These are phyloP conservation scores for Drosophila sproati DNA, from an alignment of 1,140 invertebrate genomes.

Conservation along the genomic window DNA sequence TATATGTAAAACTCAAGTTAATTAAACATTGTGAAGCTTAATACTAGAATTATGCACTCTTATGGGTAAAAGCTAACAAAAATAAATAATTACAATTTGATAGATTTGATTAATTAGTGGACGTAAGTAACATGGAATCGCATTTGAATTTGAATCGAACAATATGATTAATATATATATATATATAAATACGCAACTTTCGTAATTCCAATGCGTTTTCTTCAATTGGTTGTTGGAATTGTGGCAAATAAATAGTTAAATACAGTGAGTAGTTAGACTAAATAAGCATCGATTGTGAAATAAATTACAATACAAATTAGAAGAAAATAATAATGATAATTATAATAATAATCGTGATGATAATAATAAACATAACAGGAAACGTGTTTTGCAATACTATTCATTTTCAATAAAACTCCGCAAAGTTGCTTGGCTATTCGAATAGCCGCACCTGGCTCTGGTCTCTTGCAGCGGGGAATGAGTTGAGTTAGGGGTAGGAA, in stretches of 20 bases:
- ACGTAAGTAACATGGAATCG: constrained; percentile 75
- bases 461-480: constrained; percentile 57
- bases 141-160: constrained; percentile 42
- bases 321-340: neutral
- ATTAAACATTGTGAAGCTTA: constrained; percentile 15
- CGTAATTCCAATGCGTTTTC: constrained; percentile 21
- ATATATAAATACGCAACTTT: constrained; percentile 34
- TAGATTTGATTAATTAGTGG: constrained; percentile 57
- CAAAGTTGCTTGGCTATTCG: constrained; percentile 34
- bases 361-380: constrained; percentile 54
- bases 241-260: constrained; percentile 63
- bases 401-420: constrained; percentile 61
- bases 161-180: constrained; percentile 1
- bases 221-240: constrained; percentile 47
- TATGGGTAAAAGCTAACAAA: constrained; percentile 18
- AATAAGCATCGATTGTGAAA: constrained; percentile 54
- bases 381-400: constrained; percentile 72
- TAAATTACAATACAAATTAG: constrained; percentile 65
- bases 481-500: constrained; percentile 54
- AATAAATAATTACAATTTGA: constrained; percentile 28
- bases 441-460: constrained; percentile 29
- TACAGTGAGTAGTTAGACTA: constrained; percentile 65
- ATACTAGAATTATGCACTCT: constrained; percentile 17
- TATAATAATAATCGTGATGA: no score
- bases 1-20: constrained; percentile 6